phyloP scores from a whole-genome alignment of 2,888 invertebrate species.

The Microdon myrmicae region DNA sequence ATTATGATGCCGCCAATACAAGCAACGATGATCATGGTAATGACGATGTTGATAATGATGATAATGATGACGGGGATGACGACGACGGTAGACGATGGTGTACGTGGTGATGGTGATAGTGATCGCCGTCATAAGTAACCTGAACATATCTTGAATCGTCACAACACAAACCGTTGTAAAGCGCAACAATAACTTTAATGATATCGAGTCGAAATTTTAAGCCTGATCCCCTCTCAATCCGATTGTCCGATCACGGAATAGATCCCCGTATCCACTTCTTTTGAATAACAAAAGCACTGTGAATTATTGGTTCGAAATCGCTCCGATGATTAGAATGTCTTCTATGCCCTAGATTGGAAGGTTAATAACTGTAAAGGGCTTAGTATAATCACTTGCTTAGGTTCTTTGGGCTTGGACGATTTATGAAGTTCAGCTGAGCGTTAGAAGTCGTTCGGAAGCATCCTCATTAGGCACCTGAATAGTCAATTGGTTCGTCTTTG shows the following conservation, averaged over 20 bases:
- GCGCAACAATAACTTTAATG: slow-evolving; percentile 29
- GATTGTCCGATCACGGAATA: slow-evolving; percentile 10
- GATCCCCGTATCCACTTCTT: slow-evolving; percentile 14
- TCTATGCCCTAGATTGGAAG: slow-evolving; percentile 3
- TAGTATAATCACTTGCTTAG: slow-evolving; percentile 36
- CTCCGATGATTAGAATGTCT: no score
- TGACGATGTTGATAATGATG: slow-evolving; percentile 7
- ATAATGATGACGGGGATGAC: slow-evolving; percentile 1
- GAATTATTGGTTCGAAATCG: slow-evolving; percentile 34
- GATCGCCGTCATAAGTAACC: slow-evolving; percentile 36
- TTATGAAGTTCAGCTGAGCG: no score
- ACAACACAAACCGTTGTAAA: slow-evolving; percentile 1
- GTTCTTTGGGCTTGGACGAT: slow-evolving; percentile 31
- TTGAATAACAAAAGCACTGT: slow-evolving; percentile 28
- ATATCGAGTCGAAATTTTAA: slow-evolving; percentile 33
- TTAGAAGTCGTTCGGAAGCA: no score
- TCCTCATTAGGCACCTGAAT: no score
- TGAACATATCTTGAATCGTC: not conserved
- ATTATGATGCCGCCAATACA: slow-evolving; percentile 1
- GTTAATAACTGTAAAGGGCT: slow-evolving; percentile 30
- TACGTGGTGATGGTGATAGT: slow-evolving; percentile 3
- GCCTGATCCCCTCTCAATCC: slow-evolving; percentile 18
- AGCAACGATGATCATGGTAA: not conserved
- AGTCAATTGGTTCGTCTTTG: slow-evolving; percentile 1
- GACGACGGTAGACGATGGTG: slow-evolving; percentile 2